phyloP scores from a whole-genome alignment of 1,140 invertebrate species.

The Branchinecta lynchi region DNA sequence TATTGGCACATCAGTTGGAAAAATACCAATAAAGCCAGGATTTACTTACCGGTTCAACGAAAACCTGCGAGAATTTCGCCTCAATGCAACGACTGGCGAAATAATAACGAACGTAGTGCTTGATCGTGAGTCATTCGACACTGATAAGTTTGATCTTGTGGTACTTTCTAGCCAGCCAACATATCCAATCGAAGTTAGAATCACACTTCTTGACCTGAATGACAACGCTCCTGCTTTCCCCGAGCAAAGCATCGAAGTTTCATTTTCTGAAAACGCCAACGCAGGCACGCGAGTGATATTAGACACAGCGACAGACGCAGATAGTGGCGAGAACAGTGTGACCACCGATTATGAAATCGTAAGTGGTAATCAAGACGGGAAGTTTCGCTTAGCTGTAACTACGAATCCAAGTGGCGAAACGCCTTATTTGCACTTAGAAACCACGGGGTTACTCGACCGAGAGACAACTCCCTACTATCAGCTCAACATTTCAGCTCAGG shows the following conservation, averaged over 20 bases:
- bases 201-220: constrained; percentile 68
- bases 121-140: constrained; percentile 56
- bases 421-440: constrained; percentile 76
- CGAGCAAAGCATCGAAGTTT: constrained; percentile 62
- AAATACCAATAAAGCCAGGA: constrained; percentile 65
- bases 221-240: constrained; percentile 80
- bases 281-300: constrained; percentile 65
- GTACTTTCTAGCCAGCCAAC: constrained; percentile 79
- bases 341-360: constrained; percentile 73
- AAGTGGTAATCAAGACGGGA: constrained; percentile 66
- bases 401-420: constrained; percentile 72
- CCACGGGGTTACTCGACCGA: constrained; percentile 70
- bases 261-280: constrained; percentile 78
- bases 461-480: constrained; percentile 66
- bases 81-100: constrained; percentile 63
- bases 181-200: constrained; percentile 78
- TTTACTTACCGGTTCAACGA: constrained; percentile 86
- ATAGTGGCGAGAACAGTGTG: constrained; percentile 69
- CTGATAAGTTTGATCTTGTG: constrained; percentile 70
- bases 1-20: constrained; percentile 59
- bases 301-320: constrained; percentile 70
- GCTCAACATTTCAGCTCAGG: constrained; percentile 73
- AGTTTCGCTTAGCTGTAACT: constrained; percentile 69
- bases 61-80: constrained; percentile 58
- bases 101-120: constrained; percentile 61